Evolutionary conservation across 1,140 invertebrate genomes (phyloP), one percentile per base, ranked within the genome.

Genomic region (Laupala kohalensis): DNA sequence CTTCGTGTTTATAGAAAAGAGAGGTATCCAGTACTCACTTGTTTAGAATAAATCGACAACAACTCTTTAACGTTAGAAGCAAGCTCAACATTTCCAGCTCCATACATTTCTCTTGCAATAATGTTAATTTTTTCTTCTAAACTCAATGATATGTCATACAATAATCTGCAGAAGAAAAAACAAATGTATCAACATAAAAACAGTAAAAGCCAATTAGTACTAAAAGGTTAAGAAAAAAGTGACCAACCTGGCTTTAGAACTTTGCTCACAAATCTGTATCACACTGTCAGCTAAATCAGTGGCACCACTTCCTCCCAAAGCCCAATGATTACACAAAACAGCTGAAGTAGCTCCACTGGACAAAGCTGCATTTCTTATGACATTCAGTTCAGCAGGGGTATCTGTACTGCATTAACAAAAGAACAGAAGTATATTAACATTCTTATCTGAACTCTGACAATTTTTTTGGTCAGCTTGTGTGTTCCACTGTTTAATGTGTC

Each of bases 61-160:
- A 89, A 88, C 74, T 87, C 81, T 76, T 86, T 74, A 4, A 88
- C 87, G 30, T 81, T 73, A 53, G 82, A 79, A 4, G 87, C 83
- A 23, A 97, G 84, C 69, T 92, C 87, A 26, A 99, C 87, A 67
- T 90, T 85, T 67, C 88, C 91, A 67, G 96, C 96, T n/a, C 97
- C 96, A 79, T 99, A 99, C 86, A 99, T 98, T 80, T 97, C 90
- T 74, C 84, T 88, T 0, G 96, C 95, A 78, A 99, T 96, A 19
- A 80, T 90, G 76, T 87, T 84, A 69, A 99, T 97, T 83, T 99
- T 99, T 2, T 94, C 88, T 76, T 90, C 86, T 53, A 99, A 87
- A 25, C 92, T 82, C 23, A 88, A 72, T 74, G 90, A 80, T 6
- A 96, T 79, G n/a, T 92, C 85, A 79, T 99, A 99, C 0, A 99